Evolutionary conservation across 37 sponge, comb jelly and placozoan genomes (phyloP), one percentile per base, ranked within the genome.

Genomic region (Oscarella lobularis): DNA sequence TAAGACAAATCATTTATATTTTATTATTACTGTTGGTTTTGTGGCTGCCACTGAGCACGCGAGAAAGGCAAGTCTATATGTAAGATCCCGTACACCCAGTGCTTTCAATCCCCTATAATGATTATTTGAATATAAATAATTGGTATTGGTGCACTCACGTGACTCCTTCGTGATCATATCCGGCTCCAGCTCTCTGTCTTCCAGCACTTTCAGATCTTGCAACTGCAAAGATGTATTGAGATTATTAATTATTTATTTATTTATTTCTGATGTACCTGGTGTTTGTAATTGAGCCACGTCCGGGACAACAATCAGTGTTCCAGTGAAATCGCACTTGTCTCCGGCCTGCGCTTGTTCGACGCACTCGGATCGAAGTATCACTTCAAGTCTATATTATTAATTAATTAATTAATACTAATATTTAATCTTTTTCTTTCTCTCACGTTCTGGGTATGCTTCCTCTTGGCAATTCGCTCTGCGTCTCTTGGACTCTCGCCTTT

Each of bases 401-500:
- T 27, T 66, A 31, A 48, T 6, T 41, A 60, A 75, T 3, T 55
- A 3, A 2, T 32, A 75, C 60, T 30, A 75, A 41, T 60, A 30
- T 32, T 55, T 9, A 2, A 33, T 33, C 3, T 41, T 32, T 2
- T 29, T 2, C 34, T 31, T 30, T 41, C 35, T 2, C 37, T 66
- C 31, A 88, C 89, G 85, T 89, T 34, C 99, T 39, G 5, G 99
- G 99, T 2, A 98, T 94, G 76, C 88, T 87, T 37, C 99, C 99
- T 3, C 95, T 72, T 0, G 95, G 99, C 40, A 98, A 78, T 79
- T 98, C 99, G 36, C 82, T 76, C 83, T 98, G 99, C 31, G 94
- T 93, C 73, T 98, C 99, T 67, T 98, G 99, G 54, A 98, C 87
- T 31, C 99, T 83, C n/a, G 92, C 90, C 75, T 98, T 98, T 83